Base-by-base conservation (phyloP, 2,797 vertebrate genomes). In the Paramormyrops hopkinsi region DNA sequence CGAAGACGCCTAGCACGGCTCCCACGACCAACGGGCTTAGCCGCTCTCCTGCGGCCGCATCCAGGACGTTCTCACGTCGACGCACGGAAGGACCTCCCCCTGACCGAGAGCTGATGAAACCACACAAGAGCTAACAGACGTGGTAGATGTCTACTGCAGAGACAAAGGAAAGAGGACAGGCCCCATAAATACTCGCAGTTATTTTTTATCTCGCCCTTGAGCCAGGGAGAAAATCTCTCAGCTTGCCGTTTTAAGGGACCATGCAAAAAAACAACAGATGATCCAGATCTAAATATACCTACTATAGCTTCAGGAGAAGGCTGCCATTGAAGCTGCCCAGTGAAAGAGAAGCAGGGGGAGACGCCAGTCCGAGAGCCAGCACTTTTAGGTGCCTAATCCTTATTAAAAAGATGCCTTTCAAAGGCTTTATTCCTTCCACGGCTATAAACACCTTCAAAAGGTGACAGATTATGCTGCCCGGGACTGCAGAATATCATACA, bases 211-310 rank as follows among this genome's bases (percentile, higher is more conserved):
- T 53, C 19, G 29, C 76, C 88, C 73, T 56, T 56, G 25, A 73
- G 51, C 50, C 51, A 22, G 73, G 88, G 25, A 88, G 69, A 88
- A 69, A 82, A 48, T 73, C 62, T 88, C 87, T 25, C 33, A 79
- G 88, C 88, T 84, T 59, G 51, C 88, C 37, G 17, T 89, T 89
- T 84, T 86, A 41, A 89, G 56, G 88, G 25, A 73, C 22, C 56
- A 53, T 48, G 88, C 41, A 86, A 37, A 54, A 59, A 46, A 83
- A 54, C 88, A 88, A 83, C 88, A 88, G 69, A 88, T 88, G 82
- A 89, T 73, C 59, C 82, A 37, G 82, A 69, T 73, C 88, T 89
- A 89, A 69, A 89, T 51, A 86, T 87, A 89, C 46, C 59, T 65
- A 89, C 48, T 62, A 73, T 44, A 73, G 44, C 89, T 51, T 65